Conservation (phyloP, 2,888 invertebrate genomes). For the Campaea margaritaria region DNA sequence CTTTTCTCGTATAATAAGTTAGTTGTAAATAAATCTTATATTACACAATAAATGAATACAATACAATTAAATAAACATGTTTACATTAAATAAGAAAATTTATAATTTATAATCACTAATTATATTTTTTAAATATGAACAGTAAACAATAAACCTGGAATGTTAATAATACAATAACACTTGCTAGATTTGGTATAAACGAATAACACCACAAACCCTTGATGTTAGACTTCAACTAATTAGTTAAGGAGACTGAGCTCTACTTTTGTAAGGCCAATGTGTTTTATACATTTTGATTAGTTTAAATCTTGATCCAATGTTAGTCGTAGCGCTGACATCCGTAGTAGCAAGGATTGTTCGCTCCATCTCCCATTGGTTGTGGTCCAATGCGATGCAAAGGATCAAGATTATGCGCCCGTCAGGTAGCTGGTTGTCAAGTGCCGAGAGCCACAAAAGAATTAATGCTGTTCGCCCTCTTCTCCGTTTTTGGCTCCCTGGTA, state of each 20-base stretch:
- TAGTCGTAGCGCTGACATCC: conserved; percentile 56
- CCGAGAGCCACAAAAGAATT: conserved; percentile 91
- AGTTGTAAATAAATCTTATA: conserved; percentile 84
- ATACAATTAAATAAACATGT: conserved; percentile 76
- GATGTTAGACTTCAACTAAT: conserved; percentile 52
- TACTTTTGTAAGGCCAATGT: conserved; percentile 47
- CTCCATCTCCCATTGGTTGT: conserved; percentile 61
- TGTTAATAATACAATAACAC: conserved; percentile 81
- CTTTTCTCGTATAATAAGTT: conserved; percentile 73
- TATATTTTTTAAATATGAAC: conserved; percentile 70
- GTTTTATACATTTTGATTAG: conserved; percentile 42
- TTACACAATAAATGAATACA: conserved; percentile 77
- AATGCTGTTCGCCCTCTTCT: conserved; percentile 95
- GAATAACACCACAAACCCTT: conserved; percentile 72
- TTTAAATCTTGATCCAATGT: conserved; percentile 63
- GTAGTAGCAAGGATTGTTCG: conserved; percentile 52
- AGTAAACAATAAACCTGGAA: conserved; percentile 81
- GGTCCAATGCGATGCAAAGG: conserved; percentile 73
- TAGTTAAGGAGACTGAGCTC: conserved; percentile 64
- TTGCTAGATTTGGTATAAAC: conserved; percentile 75
- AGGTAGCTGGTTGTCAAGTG: conserved; percentile 88
- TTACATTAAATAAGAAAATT: conserved; percentile 68
- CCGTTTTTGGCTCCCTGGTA: conserved; percentile 91
- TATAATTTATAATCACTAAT: conserved; percentile 69
- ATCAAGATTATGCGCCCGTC: conserved; percentile 80